Evolutionary conservation across 1,140 invertebrate species (phyloP).

Genomic region (Trachelipus rathkii): DNA sequence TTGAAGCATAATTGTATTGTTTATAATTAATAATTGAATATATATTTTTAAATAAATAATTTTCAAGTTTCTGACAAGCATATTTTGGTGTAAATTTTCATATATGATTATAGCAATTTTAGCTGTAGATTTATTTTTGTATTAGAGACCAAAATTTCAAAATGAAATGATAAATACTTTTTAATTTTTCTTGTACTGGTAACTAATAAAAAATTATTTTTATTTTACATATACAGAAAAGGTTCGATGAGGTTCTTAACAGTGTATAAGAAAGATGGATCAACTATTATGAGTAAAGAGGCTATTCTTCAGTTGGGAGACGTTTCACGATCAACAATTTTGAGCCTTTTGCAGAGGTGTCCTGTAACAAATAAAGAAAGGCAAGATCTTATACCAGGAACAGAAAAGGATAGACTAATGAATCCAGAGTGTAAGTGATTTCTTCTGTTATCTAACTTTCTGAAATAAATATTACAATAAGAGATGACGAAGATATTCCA

Average conservation of each 20-base stretch:
- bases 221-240: constrained; percentile 55
- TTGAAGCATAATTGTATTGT: too few species aligned
- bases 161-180: too few species aligned
- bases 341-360: constrained; percentile 60
- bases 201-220: too few species aligned
- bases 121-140: too few species aligned
- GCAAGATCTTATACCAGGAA: constrained; percentile 60
- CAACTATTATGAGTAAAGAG: constrained; percentile 65
- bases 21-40: too few species aligned
- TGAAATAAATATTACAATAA: constrained; percentile 25
- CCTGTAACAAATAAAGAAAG: constrained; percentile 68
- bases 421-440: constrained; percentile 36
- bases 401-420: constrained; percentile 53
- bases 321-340: constrained; percentile 60
- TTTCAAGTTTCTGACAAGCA: too few species aligned
- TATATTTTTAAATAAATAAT: too few species aligned
- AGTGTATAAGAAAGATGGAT: constrained; percentile 68
- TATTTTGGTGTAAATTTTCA: too few species aligned
- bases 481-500: constrained; percentile 33
- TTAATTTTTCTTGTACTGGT: too few species aligned
- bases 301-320: constrained; percentile 64
- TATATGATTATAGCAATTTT: too few species aligned
- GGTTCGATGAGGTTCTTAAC: constrained; percentile 66
- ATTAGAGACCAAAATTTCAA: too few species aligned
- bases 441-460: too few species aligned